Evolutionary conservation across 2,888 invertebrate species (phyloP).

Genomic region (Andricus quercusramuli): DNA sequence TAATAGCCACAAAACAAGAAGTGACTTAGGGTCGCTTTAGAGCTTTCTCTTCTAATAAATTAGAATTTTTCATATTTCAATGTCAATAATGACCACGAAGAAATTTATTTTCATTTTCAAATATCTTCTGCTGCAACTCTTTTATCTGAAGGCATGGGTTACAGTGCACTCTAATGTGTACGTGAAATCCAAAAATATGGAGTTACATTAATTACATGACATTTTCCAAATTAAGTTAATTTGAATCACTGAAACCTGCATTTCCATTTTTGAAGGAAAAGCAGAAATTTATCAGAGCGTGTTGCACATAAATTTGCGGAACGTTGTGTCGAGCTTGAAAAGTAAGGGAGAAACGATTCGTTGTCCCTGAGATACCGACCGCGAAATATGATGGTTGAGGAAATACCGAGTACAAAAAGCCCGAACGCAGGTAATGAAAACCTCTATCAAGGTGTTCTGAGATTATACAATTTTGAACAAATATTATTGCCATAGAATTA

Average conservation of each 20-base stretch:
- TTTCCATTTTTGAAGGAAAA: not conserved
- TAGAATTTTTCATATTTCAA: too few relatives aligned
- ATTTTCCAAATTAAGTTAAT: not conserved
- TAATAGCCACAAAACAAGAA: too few relatives aligned
- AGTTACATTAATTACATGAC: not conserved
- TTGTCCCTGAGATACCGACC: constrained; percentile 10
- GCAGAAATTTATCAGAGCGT: not conserved
- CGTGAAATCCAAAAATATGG: too few relatives aligned
- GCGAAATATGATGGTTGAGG: not conserved
- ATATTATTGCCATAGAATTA: not conserved
- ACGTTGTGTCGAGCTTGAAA: not conserved
- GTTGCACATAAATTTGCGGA: not conserved
- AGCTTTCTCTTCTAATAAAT: too few relatives aligned
- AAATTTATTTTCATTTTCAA: too few relatives aligned
- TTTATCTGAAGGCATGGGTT: too few relatives aligned
- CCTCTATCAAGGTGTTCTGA: not conserved
- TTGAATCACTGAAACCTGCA: not conserved
- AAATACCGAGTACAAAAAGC: not conserved
- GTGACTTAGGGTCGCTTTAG: too few relatives aligned
- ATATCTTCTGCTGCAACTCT: too few relatives aligned
- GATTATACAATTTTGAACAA: not conserved
- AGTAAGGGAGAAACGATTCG: constrained; percentile 1
- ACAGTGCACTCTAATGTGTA: too few relatives aligned
- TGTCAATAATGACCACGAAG: too few relatives aligned
- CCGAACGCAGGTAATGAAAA: not conserved